Base-by-base conservation (phyloP, 2,113 vertebrate species). In the Ranitomeya imitator region DNA sequence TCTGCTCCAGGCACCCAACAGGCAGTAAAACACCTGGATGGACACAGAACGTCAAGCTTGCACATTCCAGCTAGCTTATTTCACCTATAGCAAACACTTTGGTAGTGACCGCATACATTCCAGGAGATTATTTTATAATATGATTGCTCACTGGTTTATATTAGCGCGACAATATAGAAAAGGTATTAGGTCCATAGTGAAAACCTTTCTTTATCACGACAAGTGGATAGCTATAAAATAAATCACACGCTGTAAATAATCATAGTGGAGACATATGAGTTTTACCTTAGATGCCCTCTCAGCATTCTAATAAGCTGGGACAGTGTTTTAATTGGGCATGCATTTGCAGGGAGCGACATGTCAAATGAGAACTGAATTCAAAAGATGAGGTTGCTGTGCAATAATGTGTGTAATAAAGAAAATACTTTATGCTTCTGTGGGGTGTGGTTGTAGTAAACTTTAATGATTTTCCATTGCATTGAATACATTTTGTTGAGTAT, bases 21-120 rank as follows among this genome's bases (percentile, higher is more conserved):
- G 14, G 65, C 80, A 57, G 57, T 67, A 78, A n/a, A 65, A 88
- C 80, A 88, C 80, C 87, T 88, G 87, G 87, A 88, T 55, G 37
- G 80, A 65, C 37, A 8, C 19, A n/a, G 57, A 88, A 61, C 83
- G 63, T 84, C 71, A 69, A 63, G 14, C 59, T 26, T 67, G 59
- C n/a, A 76, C 71, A 84, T 88, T 84, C 71, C 87, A 88, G 52
- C 21, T 51, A 61, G 31, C 59, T 55, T 63, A 77, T 84, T 67
- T 84, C 59, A 83, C 69, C 18, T 73, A 13, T 77, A 83, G 86
- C 79, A 37, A 82, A 74, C 37, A 26, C 69, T 77, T 65, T 79
- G 74, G 21, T 31, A 45, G 13, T 67, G 74, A 67, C 71, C 16
- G 59, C 55, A 54, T 79, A 86, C 60, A 86, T 79, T 51, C 63